Evolutionary conservation across 1,140 invertebrate species (phyloP), one percentile per base, ranked within the genome.

Genomic region (Nomia melanderi): DNA sequence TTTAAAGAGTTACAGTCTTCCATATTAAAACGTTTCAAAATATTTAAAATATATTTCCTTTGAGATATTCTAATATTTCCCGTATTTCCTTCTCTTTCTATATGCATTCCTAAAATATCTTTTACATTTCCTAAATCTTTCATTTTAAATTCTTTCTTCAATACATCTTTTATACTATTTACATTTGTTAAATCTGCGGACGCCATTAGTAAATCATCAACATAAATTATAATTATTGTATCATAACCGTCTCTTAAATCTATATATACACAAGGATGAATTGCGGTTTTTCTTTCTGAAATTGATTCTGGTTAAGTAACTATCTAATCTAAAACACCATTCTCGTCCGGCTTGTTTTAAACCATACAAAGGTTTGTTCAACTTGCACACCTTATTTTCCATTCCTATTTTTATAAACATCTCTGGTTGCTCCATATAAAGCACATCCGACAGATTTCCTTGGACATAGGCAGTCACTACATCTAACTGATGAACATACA

Each of bases 251-350:
- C n/a, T 12, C 9, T 33, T 5, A 14, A 20, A 20, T 14, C 17
- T 20, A 25, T 8, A n/a, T 72, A 72, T 1, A 72, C 31, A 36
- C 69, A 72, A 7, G 69, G 69, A 62, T 72, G 20, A 11, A 36
- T 25, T 6, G n/a, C 29, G 0, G 56, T 47, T 6, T 25, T 60
- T 47, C 2, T 25, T 60, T 23, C 47, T 47, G 4, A 59, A 59
- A 1, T 11, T n/a, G 7, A 71, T 14, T 4, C 11, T 23, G 12
- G 1, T 5, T 31, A 60, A 47, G 12, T 31, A 60, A 23, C 33
- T 11, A n/a, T 60, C 20, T 2, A 71, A 20, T 6, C 50, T 47
- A 17, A 7, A 1, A 17, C 50, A 71, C 67, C 56, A 70, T 47
- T 70, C 36, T 12, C 65, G 5, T 23, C 47, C 47, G 11, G 63